A percentile compares a stretch with the other conserved stretches of the same genome.
phyloP scores from a whole-genome alignment of 2,797 vertebrate genomes.

The Acanthurus tractus region DNA sequence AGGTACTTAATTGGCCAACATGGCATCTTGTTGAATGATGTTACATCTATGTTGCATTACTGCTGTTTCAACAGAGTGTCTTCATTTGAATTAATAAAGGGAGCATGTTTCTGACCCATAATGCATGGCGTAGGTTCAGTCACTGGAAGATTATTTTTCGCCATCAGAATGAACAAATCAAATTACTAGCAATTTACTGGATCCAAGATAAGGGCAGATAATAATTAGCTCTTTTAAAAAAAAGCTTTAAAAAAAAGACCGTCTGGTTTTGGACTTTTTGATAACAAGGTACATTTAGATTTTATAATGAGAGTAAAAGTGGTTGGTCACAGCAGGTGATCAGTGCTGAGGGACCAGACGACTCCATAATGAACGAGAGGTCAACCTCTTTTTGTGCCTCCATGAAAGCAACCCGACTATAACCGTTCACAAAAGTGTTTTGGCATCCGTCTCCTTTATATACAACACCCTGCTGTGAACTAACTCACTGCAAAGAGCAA shows the following conservation, averaged over 20 bases:
- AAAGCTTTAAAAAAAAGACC: neutral
- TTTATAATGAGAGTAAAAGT: conserved; percentile 14
- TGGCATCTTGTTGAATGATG: neutral
- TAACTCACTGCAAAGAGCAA: conserved; percentile 17
- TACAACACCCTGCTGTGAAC: neutral
- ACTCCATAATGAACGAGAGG: conserved; percentile 2
- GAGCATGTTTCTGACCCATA: neutral
- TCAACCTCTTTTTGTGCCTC: conserved; percentile 1
- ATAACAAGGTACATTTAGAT: conserved; percentile 24
- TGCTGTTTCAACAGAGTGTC: neutral
- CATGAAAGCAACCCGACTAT: conserved; percentile 26
- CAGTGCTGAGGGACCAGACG: neutral
- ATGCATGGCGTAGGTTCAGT: neutral
- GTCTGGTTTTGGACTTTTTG: conserved; percentile 10
- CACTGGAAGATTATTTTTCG: neutral
- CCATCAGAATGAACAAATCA: neutral
- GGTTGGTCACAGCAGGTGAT: conserved; percentile 22
- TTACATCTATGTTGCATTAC: neutral
- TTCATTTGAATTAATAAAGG: neutral
- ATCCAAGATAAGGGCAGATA: neutral
- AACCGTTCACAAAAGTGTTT: conserved; percentile 22
- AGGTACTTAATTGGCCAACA: neutral
- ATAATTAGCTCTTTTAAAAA: neutral
- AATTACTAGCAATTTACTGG: conserved; percentile 26
- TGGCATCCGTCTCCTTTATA: neutral